Evolutionary conservation across 2,113 vertebrate genomes (phyloP).

Genomic region (Oxyruncus cristatus): DNA sequence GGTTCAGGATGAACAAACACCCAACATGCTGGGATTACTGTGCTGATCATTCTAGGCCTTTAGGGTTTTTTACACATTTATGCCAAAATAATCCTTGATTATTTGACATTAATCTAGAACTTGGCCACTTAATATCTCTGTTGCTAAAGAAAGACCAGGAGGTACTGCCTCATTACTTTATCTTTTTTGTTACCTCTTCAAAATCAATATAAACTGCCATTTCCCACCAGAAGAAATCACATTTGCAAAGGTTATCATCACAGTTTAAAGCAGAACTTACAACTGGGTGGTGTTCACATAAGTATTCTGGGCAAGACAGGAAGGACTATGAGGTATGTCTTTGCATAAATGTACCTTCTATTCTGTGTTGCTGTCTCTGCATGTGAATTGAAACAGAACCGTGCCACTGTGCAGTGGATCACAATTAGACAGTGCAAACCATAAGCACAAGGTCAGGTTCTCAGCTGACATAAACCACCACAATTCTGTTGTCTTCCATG

Average conservation of each 20-base stretch:
- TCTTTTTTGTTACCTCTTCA: background rate
- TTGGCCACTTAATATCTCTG: background rate
- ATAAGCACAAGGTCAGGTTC: background rate
- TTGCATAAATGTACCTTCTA: background rate
- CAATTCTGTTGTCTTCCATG: background rate
- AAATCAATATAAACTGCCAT: background rate
- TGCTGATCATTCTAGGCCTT: background rate
- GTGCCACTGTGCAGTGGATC: background rate
- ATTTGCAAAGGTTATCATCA: background rate
- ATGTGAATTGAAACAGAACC: background rate
- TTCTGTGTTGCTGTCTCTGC: background rate
- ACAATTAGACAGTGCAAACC: background rate
- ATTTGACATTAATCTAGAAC: background rate
- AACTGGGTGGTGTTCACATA: background rate
- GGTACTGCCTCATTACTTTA: background rate
- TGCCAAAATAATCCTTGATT: background rate
- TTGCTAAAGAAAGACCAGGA: background rate
- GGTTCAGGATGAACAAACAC: background rate
- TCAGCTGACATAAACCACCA: background rate
- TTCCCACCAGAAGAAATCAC: background rate
- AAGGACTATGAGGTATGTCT: background rate
- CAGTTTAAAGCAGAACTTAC: background rate
- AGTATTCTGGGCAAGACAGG: background rate
- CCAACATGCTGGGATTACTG: background rate
- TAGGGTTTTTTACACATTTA: background rate